Evolutionary conservation across 2,888 invertebrate species (phyloP).

Genomic region (Pandemis cinnamomeana): DNA sequence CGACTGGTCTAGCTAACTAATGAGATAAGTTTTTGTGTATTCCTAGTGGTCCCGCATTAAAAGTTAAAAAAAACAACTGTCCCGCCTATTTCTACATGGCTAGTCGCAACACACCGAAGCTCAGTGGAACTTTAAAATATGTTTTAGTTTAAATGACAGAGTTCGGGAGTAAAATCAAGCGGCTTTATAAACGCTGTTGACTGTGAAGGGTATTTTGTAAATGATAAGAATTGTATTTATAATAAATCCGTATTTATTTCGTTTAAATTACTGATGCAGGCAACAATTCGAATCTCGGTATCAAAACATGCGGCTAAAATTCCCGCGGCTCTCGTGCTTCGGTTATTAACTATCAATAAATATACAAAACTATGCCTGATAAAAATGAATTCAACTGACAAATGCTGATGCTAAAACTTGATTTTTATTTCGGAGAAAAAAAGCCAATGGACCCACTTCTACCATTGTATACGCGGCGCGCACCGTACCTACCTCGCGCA

Average conservation of each 20-base stretch:
- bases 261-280: slow-evolving; percentile 27
- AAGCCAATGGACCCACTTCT: background rate
- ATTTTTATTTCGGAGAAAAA: background rate
- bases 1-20: background rate
- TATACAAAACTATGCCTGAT: background rate
- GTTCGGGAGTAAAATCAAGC: slow-evolving; percentile 14
- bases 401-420: background rate
- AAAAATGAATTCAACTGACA: background rate
- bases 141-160: slow-evolving; percentile 7
- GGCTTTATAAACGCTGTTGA: slow-evolving; percentile 34
- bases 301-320: background rate
- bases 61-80: background rate
- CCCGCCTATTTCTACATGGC: background rate
- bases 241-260: slow-evolving; percentile 38
- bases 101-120: background rate
- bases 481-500: background rate
- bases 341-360: background rate
- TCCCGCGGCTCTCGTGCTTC: background rate
- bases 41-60: background rate
- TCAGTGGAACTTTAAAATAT: background rate
- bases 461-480: too few species aligned
- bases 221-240: slow-evolving; percentile 37
- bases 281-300: slow-evolving; percentile 1
- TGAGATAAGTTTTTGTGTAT: background rate
- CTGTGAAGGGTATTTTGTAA: slow-evolving; percentile 41